Conservation (phyloP, 2,888 invertebrate species). For the Petrolisthes cinctipes region DNA sequence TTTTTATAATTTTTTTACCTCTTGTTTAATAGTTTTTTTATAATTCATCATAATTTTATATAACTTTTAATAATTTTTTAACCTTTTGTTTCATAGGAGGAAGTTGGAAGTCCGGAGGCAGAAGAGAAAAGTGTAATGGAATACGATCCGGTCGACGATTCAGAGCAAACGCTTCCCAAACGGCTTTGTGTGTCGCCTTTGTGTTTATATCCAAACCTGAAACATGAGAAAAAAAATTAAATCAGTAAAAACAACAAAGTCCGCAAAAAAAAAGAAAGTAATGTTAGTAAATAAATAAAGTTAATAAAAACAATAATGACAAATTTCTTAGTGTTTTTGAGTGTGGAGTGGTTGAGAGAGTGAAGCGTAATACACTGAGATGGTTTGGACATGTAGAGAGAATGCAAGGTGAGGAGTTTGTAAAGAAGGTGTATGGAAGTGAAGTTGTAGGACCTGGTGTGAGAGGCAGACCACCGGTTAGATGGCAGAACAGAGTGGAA, state of each 20-base stretch:
- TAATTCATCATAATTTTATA: not conserved
- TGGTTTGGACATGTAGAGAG: no score
- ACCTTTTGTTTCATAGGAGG: constrained; percentile 51
- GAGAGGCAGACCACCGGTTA: no score
- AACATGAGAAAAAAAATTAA: not conserved
- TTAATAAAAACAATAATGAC: not conserved
- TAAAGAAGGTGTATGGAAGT: no score
- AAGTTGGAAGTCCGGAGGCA: constrained; percentile 46
- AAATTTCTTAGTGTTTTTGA: not conserved
- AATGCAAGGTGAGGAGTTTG: no score
- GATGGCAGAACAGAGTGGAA: no score
- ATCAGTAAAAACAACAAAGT: not conserved
- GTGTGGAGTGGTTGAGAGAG: no score
- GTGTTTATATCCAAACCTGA: constrained; percentile 38
- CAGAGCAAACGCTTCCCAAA: constrained; percentile 55
- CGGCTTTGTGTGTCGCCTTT: constrained; percentile 53
- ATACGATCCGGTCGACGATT: constrained; percentile 51
- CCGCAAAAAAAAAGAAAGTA: not conserved
- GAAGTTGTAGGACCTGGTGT: no score
- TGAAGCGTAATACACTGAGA: no score
- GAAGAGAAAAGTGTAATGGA: constrained; percentile 42
- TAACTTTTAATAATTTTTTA: not conserved
- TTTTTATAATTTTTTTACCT: no score
- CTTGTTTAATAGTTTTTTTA: no score
- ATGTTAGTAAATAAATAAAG: not conserved